Conservation (phyloP, 2,797 vertebrate genomes). For the Ptychobarbus kaznakovi region DNA sequence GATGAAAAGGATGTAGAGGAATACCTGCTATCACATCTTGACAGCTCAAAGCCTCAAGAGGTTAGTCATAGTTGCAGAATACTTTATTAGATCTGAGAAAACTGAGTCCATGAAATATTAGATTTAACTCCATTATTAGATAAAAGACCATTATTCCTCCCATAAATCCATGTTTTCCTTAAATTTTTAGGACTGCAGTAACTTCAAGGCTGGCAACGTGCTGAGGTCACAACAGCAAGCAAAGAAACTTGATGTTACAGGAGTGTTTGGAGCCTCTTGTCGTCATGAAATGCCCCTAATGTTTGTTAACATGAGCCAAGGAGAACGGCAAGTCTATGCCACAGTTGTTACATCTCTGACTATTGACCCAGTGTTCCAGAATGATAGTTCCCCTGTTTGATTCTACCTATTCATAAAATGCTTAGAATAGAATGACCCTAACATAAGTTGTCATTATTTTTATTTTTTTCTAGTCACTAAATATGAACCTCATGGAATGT, state of each 20-base stretch:
- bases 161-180: neutral
- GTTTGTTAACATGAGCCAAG: conserved; percentile 26
- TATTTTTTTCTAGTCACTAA: too few species aligned
- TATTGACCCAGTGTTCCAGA: too few species aligned
- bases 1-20: conserved; percentile 24
- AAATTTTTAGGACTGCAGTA: conserved; percentile 33
- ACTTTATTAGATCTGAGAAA: too few species aligned
- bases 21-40: conserved; percentile 19
- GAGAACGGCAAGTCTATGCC: conserved; percentile 14
- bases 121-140: too few species aligned
- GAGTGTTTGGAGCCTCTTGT: conserved; percentile 32
- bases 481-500: neutral
- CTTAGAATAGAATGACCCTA: too few species aligned
- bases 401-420: too few species aligned
- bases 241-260: conserved; percentile 25
- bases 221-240: conserved; percentile 10
- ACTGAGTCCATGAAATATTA: too few species aligned
- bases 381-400: too few species aligned
- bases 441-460: too few species aligned
- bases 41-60: neutral
- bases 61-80: too few species aligned
- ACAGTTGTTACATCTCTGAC: neutral
- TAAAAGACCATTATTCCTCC: neutral
- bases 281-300: conserved; percentile 26
- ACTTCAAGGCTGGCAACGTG: conserved; percentile 31